These are phyloP conservation scores for Aproaerema taeniolella DNA, from an alignment of 2,888 invertebrate genomes.

Conservation along the genomic window DNA sequence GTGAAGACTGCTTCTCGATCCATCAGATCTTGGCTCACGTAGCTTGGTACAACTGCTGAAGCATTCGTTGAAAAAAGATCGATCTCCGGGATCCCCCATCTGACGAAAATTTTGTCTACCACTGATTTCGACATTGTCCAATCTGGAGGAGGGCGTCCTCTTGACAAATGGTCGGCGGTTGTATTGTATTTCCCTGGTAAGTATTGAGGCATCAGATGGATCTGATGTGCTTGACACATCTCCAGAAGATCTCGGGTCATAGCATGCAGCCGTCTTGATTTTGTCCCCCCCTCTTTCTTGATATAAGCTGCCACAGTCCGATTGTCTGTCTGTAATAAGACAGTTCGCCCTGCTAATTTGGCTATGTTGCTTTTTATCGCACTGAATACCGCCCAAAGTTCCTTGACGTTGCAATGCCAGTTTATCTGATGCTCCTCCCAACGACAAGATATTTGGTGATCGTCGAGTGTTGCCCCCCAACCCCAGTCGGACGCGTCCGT, in stretches of 20 bases:
- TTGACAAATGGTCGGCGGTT: slow-evolving; percentile 23
- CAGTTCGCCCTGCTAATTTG: not conserved
- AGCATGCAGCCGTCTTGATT: slow-evolving; percentile 20
- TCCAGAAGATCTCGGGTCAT: slow-evolving; percentile 19
- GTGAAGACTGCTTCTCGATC: slow-evolving; percentile 17
- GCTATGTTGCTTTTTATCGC: not conserved
- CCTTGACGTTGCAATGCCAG: not conserved
- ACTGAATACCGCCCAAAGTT: not conserved
- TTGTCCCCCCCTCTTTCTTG: slow-evolving; percentile 26
- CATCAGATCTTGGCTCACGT: slow-evolving; percentile 14
- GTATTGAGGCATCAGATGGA: slow-evolving; percentile 17
- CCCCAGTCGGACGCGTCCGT: not conserved
- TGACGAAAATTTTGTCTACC: slow-evolving; percentile 17
- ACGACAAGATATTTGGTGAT: not conserved
- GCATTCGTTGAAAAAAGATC: slow-evolving; percentile 19
- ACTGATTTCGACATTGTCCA: slow-evolving; percentile 22
- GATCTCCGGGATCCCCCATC: slow-evolving; percentile 18
- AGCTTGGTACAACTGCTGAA: slow-evolving; percentile 16
- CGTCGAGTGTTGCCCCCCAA: not conserved
- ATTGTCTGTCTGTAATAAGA: not conserved
- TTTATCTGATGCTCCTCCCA: not conserved
- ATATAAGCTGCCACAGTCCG: not conserved
- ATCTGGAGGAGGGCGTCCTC: slow-evolving; percentile 18
- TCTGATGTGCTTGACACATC: slow-evolving; percentile 17
- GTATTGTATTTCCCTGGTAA: slow-evolving; percentile 25